Percentiles rank a stretch among this genome's conserved stretches.
phyloP scores from a whole-genome alignment of 1,140 invertebrate genomes.

The Lasioglossum albipes region DNA sequence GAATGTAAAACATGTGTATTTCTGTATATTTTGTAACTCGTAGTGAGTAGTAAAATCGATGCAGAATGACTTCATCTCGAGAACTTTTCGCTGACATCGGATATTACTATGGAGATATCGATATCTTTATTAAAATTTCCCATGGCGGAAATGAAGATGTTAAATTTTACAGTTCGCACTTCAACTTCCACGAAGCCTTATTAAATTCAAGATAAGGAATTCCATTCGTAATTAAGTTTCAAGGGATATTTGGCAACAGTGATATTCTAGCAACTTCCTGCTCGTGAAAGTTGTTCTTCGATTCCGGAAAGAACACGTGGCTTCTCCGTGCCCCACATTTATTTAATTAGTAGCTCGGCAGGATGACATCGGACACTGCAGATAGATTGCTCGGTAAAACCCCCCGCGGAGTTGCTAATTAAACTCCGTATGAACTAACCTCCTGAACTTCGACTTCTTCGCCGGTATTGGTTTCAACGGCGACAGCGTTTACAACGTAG shows the following conservation, averaged over 20 bases:
- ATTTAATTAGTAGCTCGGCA: conserved; percentile 68
- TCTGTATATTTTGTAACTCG: no score
- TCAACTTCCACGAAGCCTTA: background rate
- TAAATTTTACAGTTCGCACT: background rate
- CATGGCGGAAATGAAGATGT: background rate
- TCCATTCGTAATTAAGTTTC: background rate
- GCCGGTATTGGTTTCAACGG: conserved; percentile 16
- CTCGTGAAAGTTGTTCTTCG: background rate
- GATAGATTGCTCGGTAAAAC: conserved; percentile 68
- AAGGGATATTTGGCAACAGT: background rate
- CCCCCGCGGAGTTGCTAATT: conserved; percentile 70
- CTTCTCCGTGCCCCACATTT: conserved; percentile 60
- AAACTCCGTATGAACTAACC: conserved; percentile 63
- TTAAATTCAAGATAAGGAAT: background rate
- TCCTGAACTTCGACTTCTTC: conserved; percentile 31
- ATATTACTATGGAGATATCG: background rate
- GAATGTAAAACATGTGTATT: no score
- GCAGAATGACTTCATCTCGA: background rate
- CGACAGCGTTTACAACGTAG: conserved; percentile 6
- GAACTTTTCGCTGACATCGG: background rate
- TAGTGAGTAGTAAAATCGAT: no score
- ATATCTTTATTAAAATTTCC: background rate
- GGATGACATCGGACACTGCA: conserved; percentile 62
- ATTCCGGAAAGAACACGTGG: conserved; percentile 18
- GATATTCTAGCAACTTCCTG: background rate